Evolutionary conservation across 37 sponge, comb jelly and placozoan species (phyloP).

Genomic region (Chondrosia reniformis): DNA sequence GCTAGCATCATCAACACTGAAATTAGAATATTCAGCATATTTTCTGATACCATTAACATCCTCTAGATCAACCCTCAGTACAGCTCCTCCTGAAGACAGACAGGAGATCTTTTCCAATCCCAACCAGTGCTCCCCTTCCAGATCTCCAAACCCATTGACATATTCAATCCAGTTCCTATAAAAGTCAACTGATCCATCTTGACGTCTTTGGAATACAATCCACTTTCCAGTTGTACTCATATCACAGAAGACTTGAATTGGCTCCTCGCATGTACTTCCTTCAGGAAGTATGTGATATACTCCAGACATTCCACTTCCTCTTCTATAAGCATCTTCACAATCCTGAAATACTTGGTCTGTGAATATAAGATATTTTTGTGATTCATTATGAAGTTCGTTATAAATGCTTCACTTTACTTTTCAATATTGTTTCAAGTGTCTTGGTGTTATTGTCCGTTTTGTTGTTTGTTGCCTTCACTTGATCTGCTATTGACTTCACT

Average conservation of each 20-base stretch:
- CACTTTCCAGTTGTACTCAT: constrained; percentile 15
- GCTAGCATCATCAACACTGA: not conserved
- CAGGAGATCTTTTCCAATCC: not conserved
- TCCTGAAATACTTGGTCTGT: too few species aligned
- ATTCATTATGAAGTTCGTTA: too few species aligned
- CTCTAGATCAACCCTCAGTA: not conserved
- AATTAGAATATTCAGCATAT: constrained; percentile 7
- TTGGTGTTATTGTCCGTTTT: too few species aligned
- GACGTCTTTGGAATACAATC: constrained; percentile 6
- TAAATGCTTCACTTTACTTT: too few species aligned
- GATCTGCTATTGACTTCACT: too few species aligned
- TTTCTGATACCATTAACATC: not conserved
- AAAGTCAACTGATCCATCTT: constrained; percentile 1
- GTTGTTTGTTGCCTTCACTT: too few species aligned
- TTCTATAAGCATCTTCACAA: too few species aligned
- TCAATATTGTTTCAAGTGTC: too few species aligned
- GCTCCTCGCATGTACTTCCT: too few species aligned
- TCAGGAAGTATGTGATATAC: too few species aligned
- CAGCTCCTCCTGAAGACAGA: not conserved
- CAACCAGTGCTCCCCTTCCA: not conserved
- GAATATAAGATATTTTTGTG: too few species aligned
- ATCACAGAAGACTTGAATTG: constrained; percentile 14
- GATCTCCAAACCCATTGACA: constrained; percentile 9
- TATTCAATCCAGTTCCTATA: not conserved
- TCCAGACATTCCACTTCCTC: too few species aligned